Evolutionary conservation across 2,797 vertebrate species (phyloP), one percentile per base, ranked within the genome.

Genomic region (Notoglanidium macrostoma): DNA sequence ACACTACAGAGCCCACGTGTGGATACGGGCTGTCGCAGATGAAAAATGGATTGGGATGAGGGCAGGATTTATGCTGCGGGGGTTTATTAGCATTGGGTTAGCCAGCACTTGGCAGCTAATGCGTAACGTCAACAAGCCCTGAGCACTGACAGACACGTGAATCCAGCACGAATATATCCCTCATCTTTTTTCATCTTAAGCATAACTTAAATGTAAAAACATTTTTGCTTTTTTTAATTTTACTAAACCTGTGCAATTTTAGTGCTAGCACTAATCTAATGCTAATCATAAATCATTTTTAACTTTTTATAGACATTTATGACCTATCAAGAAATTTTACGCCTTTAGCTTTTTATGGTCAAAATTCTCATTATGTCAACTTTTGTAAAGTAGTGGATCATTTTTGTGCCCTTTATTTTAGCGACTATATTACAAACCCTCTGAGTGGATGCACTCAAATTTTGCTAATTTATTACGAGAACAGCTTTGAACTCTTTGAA

Each of bases 81-180:
- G 44, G 57, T 67, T 51, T 67, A 67, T 67, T 83, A 83, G 46
- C 10, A 35, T 54, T 83, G n/a, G 1, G 70, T 51, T 72, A 51
- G 29, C 70, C 79, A 63, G 57, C 86, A 55, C 63, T 83, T 83
- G 80, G 80, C 80, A 51, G 80, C n/a, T 51, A 51, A 83, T 65
- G 59, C 59, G 5, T 73, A 87, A 87, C 49, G 32, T 87, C 86
- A 87, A 87, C 80, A 76, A 76, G n/a, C 85, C 80, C 86, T 61
- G 86, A 86, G 54, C 78, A 61, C 65, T 73, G 80, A 63, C 32
- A 55, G 73, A n/a, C 77, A 72, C 40, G 46, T 61, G 55, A 65
- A 74, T 87, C 70, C 79, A 21, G 80, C 8, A 44, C 0, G 57
- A 87, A 83, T n/a, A 35, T 54, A 54, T 51, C 54, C 46, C 40